phyloP scores from a whole-genome alignment of 2,888 invertebrate genomes.

The Cryptosula pallasiana region DNA sequence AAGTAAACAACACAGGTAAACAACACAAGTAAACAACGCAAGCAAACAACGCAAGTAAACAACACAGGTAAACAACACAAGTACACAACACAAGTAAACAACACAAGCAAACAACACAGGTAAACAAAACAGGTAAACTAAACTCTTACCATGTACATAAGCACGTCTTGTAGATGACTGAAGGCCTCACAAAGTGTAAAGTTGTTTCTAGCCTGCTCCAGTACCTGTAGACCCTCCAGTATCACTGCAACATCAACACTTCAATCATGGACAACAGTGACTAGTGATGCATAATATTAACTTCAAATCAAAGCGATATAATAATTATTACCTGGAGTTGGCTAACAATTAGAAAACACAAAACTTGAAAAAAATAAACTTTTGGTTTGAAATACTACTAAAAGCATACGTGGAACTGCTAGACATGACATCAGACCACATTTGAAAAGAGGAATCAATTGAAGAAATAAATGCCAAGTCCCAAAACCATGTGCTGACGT shows the following conservation, averaged over 20 bases:
- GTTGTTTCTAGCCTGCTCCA: constrained; percentile 15
- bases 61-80: background rate
- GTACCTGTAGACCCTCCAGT: background rate
- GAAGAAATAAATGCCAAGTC: no score
- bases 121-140: background rate
- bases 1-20: background rate
- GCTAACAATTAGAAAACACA: no score
- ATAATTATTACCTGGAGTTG: no score
- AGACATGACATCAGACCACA: no score
- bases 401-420: no score
- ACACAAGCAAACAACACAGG: background rate
- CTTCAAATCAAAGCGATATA: no score
- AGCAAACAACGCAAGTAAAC: background rate
- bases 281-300: no score
- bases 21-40: background rate
- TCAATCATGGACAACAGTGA: no score
- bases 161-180: background rate
- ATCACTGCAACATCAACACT: constrained; percentile 7
- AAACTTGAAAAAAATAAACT: no score
- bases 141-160: constrained; percentile 14
- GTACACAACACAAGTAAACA: background rate
- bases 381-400: no score
- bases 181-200: constrained; percentile 7
- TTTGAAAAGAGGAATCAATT: no score
- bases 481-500: no score